Base-by-base conservation (phyloP, 2,888 invertebrate genomes). In the Rhimphoctona megacephalus region DNA sequence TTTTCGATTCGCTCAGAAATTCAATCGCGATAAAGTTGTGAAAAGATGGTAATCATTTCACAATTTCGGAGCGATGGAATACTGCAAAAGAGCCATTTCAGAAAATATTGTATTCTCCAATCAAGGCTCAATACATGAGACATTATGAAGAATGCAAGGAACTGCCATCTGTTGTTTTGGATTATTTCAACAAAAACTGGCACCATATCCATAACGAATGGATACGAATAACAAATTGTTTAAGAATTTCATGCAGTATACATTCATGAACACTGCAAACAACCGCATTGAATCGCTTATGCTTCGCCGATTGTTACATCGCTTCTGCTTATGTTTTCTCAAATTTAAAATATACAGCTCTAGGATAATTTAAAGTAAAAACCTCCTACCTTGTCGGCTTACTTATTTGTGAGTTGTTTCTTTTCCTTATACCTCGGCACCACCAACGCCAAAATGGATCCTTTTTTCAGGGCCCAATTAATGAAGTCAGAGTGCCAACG, bases 21-120 rank as follows among this genome's bases (percentile, higher is more conserved):
- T 39, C 39, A 67, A 67, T 11, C 17, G 67, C 2, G 67, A 67
- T 7, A 67, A 1, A 39, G 36, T n/a, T 67, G 67, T 8, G 67
- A 39, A 39, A 67, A 67, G 67, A 19, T 67, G n/a, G n/a, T 8
- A n/a, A 67, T 67, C 9, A 67, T n/a, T n/a, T n/a, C 67, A n/a
- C 22, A n/a, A n/a, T n/a, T n/a, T n/a, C 36, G 7, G 69, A 39
- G 43, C 25, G 43, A 25, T n/a, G 69, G 8, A 43, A 43, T 22
- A 30, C 4, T 17, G 64, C 33, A 17, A 64, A 64, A 33, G 17
- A 30, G 11, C 11, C 30, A 4, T 30, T 64, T 7, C 33, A 64
- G 11, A 33, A 33, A 33, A 64, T 64, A 30, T 11, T 64, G 19
- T 64, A 69, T 22, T 39, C 69, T 0, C 9, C 43, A 22, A 46